A percentile compares a stretch with the other conserved stretches of the same genome.
These are phyloP conservation scores for Hipparchia sbordonii DNA, from an alignment of 2,888 invertebrate species.

Conservation along the genomic window DNA sequence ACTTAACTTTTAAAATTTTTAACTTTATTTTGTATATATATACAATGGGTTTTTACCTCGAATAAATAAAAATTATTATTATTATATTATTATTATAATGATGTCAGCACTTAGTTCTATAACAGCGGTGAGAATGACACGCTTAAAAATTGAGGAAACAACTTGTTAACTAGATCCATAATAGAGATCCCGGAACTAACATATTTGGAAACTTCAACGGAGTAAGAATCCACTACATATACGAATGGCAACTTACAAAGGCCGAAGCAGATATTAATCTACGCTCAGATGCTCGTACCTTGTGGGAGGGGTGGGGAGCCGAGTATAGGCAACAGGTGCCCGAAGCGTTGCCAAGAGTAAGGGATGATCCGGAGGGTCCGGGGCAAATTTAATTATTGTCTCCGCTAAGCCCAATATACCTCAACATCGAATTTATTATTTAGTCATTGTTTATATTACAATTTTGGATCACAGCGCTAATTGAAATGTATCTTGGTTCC, in stretches of 20 bases:
- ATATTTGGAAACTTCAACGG: conserved; percentile 5
- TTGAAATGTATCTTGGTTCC: not conserved
- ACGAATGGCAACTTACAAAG: conserved; percentile 28
- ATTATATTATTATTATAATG: no score
- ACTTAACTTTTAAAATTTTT: no score
- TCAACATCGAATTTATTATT: conserved; percentile 39
- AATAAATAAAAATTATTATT: no score
- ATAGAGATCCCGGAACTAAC: not conserved
- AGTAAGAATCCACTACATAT: conserved; percentile 22
- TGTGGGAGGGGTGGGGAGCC: conserved; percentile 23
- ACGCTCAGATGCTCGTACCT: conserved; percentile 21
- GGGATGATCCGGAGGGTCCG: conserved; percentile 37
- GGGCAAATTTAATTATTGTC: conserved; percentile 40
- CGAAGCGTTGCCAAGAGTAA: conserved; percentile 35
- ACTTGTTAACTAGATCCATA: not conserved
- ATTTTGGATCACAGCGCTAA: conserved; percentile 23
- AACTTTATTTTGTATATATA: no score
- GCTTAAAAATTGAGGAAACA: not conserved
- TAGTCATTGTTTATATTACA: conserved; percentile 25
- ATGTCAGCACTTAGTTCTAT: no score
- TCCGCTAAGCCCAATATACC: conserved; percentile 21
- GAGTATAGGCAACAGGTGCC: conserved; percentile 38
- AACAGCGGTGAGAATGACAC: not conserved
- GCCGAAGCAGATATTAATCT: conserved; percentile 38
- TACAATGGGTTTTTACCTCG: no score